Conservation (phyloP, 2,113 vertebrate genomes). For the Passer montanus region DNA sequence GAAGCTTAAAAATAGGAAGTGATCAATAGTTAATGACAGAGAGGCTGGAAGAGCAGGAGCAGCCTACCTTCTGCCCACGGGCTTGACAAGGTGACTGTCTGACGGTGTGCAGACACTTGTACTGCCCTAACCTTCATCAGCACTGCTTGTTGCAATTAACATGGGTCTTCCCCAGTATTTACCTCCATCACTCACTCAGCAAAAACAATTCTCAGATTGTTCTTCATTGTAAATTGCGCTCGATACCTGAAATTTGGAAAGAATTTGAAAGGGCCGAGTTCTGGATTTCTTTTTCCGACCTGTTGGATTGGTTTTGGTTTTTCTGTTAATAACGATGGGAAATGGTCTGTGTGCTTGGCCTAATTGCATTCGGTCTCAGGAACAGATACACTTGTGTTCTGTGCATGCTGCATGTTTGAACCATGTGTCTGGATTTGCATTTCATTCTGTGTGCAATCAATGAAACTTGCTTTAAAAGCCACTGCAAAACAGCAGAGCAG, state of each 20-base stretch:
- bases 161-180: background rate
- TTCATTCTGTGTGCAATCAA: background rate
- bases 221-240: background rate
- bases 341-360: background rate
- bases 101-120: background rate
- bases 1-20: conserved; percentile 37
- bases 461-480: background rate
- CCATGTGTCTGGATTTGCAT: background rate
- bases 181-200: background rate
- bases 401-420: background rate
- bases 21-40: conserved; percentile 34
- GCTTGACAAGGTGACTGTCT: conserved; percentile 32
- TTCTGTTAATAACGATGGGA: background rate
- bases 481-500: background rate
- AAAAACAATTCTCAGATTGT: background rate
- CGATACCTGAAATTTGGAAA: background rate
- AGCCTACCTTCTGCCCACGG: background rate
- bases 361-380: background rate
- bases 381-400: background rate
- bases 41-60: background rate
- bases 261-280: background rate
- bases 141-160: conserved; percentile 47
- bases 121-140: background rate
- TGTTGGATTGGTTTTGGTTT: background rate
- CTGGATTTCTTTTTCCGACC: background rate